Evolutionary conservation across 2,888 invertebrate genomes (phyloP).

Genomic region (Cheilosia variabilis): DNA sequence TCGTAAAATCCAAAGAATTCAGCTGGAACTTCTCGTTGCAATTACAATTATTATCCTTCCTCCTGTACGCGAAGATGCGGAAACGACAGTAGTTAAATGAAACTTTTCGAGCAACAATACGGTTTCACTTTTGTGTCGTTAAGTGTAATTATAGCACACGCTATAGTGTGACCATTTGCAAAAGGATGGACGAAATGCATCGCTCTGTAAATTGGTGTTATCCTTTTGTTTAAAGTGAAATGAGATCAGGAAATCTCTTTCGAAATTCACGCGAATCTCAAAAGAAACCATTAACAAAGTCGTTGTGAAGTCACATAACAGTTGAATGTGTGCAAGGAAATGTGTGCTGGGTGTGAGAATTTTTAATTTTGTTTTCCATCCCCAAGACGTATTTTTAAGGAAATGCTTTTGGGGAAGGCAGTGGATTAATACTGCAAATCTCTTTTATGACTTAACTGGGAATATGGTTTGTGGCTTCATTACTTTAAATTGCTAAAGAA

Average conservation of each 20-base stretch:
- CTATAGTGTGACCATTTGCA: slow-evolving; percentile 22
- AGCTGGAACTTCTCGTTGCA: not conserved
- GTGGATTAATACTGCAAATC: no score
- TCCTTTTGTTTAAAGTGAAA: slow-evolving; percentile 16
- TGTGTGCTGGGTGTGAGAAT: not conserved
- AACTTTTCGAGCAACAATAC: slow-evolving; percentile 22
- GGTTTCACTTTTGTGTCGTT: slow-evolving; percentile 16
- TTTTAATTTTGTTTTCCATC: not conserved
- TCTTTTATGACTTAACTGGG: no score
- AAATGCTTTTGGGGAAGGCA: no score
- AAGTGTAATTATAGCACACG: slow-evolving; percentile 6
- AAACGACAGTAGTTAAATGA: slow-evolving; percentile 13
- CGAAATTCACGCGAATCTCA: not conserved
- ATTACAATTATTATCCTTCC: slow-evolving; percentile 30
- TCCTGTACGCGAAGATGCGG: not conserved
- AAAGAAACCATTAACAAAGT: slow-evolving; percentile 32
- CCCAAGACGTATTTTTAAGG: not conserved
- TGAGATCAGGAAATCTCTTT: slow-evolving; percentile 3
- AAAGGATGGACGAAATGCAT: slow-evolving; percentile 17
- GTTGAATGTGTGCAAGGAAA: slow-evolving; percentile 24
- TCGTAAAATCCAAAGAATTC: slow-evolving; percentile 22
- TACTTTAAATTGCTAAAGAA: no score
- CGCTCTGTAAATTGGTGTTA: slow-evolving; percentile 8
- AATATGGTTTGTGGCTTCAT: no score
- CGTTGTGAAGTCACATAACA: slow-evolving; percentile 43